These are phyloP conservation scores for Sinocyclocheilus anophthalmus DNA, from an alignment of 2,113 vertebrate genomes.

Conservation along the genomic window DNA sequence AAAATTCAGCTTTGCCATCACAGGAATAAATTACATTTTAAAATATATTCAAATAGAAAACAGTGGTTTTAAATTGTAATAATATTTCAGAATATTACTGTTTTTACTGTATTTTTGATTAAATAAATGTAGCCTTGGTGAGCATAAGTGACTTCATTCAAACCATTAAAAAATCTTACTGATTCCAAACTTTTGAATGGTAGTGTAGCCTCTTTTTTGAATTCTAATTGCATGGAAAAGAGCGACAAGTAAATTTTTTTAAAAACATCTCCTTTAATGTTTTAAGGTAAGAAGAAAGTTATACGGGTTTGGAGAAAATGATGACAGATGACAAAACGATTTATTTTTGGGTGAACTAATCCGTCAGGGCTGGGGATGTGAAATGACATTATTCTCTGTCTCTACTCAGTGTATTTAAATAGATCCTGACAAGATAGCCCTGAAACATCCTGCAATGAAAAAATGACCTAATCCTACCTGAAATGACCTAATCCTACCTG, in stretches of 20 bases:
- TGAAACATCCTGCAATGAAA: neutral
- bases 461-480: constrained; percentile 6
- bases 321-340: neutral
- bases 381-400: constrained; percentile 17
- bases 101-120: neutral
- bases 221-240: neutral
- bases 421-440: constrained; percentile 17
- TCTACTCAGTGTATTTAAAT: constrained; percentile 21
- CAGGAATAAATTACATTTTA: neutral
- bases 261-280: neutral
- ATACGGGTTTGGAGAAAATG: neutral
- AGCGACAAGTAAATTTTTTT: neutral
- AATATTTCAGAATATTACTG: neutral
- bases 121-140: neutral
- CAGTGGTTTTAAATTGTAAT: neutral
- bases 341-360: neutral
- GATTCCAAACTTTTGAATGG: neutral
- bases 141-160: neutral
- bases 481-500: constrained; percentile 9
- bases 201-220: neutral
- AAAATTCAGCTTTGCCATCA: neutral
- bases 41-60: neutral
- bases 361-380: constrained; percentile 4
- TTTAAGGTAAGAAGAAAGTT: neutral
- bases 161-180: neutral